Evolutionary conservation across 2,113 vertebrate species (phyloP), one percentile per base, ranked within the genome.

Genomic region (Pachyramphus minor): DNA sequence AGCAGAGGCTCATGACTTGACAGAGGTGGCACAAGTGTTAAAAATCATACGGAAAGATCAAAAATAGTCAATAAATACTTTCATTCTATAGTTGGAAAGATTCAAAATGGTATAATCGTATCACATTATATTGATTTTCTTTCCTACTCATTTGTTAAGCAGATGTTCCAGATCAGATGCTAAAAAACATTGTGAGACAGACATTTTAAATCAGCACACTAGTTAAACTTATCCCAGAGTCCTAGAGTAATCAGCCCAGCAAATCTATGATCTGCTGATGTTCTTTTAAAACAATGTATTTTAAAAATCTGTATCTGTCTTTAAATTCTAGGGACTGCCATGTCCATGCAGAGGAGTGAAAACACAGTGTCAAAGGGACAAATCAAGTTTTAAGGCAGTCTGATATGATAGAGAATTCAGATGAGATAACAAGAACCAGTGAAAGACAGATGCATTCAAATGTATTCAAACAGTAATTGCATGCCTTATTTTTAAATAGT

Each of bases 381-480:
- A 89, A 92, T 64, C 76, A 81, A 90, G 73, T 84, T 92, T 90
- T 87, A 93, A 96, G 93, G 80, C 83, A 91, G 37, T 67, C 73
- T 89, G 72, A 42, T 92, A 80, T 7, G 63, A 90, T 9, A 78
- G 72, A 90, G 64, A 95, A 95, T 96, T 95, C 91, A 93, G 69
- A 93, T 6, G 1, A 81, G 80, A 89, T 71, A 95, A 92, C 83
- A 86, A 93, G 91, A 90, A 90, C 47, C 72, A 95, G 53, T 63
- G 73, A 92, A 95, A 93, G 81, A 95, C 94, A 96, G 96, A 97
- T 95, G 96, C 95, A 96, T 95, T 91, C 95, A 95, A 95, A 97
- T 96, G 89, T 93, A 96, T 96, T 97, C 96, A 95, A 97, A 96
- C 94, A 97, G 95, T 96, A 97, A 97, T 96, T 97, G 95, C 96